Evolutionary conservation across 2,113 vertebrate species (phyloP).

Genomic region (Prionailurus viverrinus): DNA sequence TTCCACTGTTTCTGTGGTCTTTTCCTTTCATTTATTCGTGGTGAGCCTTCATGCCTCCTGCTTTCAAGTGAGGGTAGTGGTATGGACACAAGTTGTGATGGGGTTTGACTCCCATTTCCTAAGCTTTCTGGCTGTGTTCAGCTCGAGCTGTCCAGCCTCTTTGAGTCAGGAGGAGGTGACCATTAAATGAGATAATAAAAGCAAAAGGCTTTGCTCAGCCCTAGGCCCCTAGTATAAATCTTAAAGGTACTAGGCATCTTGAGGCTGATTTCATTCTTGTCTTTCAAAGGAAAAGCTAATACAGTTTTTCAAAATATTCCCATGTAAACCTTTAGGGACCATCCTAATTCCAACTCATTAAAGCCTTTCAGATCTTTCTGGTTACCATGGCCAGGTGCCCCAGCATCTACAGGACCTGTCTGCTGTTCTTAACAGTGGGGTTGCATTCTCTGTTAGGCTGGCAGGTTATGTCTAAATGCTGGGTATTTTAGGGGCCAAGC

Average conservation of each 20-base stretch:
- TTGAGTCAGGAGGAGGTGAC: not conserved
- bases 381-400: not conserved
- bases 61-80: not conserved
- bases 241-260: constrained; percentile 17
- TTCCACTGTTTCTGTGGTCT: not conserved
- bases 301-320: not conserved
- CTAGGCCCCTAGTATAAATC: not conserved
- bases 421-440: not conserved
- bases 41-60: not conserved
- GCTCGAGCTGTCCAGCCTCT: not conserved
- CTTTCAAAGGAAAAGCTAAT: not conserved
- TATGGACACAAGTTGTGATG: not conserved
- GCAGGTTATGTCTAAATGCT: not conserved
- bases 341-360: not conserved
- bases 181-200: constrained; percentile 1
- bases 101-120: not conserved
- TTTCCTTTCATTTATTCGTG: not conserved
- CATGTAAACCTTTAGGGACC: not conserved
- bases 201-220: not conserved
- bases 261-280: not conserved
- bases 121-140: constrained; percentile 19
- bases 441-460: not conserved
- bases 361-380: not conserved
- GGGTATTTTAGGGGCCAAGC: not conserved
- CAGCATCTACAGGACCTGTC: not conserved